phyloP scores from a whole-genome alignment of 2,113 vertebrate species.

The Dipodomys spectabilis region DNA sequence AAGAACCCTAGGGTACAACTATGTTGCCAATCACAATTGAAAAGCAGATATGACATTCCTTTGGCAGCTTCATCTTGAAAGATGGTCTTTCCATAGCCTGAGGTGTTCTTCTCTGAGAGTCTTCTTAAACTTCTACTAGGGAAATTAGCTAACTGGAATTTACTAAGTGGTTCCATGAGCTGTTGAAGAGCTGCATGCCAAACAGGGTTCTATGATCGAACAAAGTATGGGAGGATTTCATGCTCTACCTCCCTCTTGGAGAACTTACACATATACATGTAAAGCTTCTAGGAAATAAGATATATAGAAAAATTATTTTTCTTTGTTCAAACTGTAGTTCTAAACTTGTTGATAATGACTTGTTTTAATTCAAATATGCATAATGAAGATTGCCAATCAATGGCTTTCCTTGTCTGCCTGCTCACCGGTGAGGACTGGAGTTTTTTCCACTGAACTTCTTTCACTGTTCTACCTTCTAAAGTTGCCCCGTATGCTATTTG shows the following conservation, averaged over 20 bases:
- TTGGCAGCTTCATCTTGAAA: slow-evolving; percentile 42
- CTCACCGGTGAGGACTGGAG: background rate
- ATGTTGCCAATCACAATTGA: slow-evolving; percentile 14
- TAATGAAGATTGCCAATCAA: background rate
- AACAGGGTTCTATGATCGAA: background rate
- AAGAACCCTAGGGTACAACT: slow-evolving; percentile 10
- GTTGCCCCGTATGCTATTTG: background rate
- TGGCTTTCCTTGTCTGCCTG: background rate
- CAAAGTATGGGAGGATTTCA: background rate
- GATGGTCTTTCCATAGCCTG: slow-evolving; percentile 49
- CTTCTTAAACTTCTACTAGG: slow-evolving; percentile 40
- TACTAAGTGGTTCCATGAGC: slow-evolving; percentile 51
- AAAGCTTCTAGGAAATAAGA: slow-evolving; percentile 18
- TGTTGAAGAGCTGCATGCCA: background rate
- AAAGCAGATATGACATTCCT: slow-evolving; percentile 53
- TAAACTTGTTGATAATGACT: background rate
- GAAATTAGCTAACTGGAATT: slow-evolving; percentile 46
- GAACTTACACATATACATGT: background rate
- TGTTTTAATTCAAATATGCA: slow-evolving; percentile 14
- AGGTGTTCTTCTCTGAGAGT: background rate
- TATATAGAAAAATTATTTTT: background rate
- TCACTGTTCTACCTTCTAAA: background rate
- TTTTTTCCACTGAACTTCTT: background rate
- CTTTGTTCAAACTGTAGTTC: slow-evolving; percentile 1
- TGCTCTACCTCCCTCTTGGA: background rate